Evolutionary conservation across 2,888 invertebrate species (phyloP).

Genomic region (Hartigia nigra): DNA sequence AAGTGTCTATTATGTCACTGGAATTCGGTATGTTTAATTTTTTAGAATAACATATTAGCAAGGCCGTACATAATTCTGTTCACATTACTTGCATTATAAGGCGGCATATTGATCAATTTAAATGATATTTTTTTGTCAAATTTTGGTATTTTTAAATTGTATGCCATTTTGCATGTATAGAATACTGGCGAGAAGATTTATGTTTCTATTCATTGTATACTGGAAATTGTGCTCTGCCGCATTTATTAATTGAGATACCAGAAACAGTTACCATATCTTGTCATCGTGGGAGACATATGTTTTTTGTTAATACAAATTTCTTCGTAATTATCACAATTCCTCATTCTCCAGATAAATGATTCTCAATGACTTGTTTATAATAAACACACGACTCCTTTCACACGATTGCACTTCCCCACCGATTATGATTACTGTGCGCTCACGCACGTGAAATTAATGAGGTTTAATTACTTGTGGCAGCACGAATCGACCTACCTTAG

Average conservation of each 20-base stretch:
- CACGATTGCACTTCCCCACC: not conserved
- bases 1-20: not conserved
- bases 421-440: not conserved
- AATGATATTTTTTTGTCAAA: not conserved
- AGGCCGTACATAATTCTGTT: not conserved
- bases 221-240: not conserved
- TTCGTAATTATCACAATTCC: not conserved
- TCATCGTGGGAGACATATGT: not conserved
- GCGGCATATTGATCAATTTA: not conserved
- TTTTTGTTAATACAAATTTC: not conserved
- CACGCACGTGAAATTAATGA: not conserved
- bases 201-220: not conserved
- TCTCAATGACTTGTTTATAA: not conserved
- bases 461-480: not conserved
- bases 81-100: not conserved
- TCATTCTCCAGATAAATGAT: not conserved
- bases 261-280: not conserved
- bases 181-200: not conserved
- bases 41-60: not conserved
- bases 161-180: not conserved
- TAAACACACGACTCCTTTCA: not conserved
- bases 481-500: not conserved
- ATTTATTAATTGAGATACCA: not conserved
- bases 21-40: not conserved
- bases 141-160: not conserved